Base-by-base conservation (phyloP, 2,797 vertebrate genomes). In the Chiropotes sagulatus region DNA sequence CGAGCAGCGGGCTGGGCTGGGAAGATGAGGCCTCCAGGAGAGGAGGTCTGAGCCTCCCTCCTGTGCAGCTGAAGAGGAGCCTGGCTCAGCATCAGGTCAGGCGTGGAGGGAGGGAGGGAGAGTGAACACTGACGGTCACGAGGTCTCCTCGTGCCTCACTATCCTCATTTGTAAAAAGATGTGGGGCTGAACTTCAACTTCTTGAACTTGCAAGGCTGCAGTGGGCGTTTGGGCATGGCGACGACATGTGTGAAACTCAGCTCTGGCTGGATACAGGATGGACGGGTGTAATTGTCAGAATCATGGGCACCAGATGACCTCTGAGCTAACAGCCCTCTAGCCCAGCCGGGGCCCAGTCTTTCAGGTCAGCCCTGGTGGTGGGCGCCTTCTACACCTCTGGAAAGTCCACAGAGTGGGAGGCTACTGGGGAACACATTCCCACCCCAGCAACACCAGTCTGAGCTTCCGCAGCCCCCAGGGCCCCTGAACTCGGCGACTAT, bases 371-470 rank as follows among this genome's bases (percentile, higher is more conserved):
- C 6, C 0, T 48, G 50, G 36, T 20, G 8, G 10, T n/a, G 17
- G 54, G 15, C n/a, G 3, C 33, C 75, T 64, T 52, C 24, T 30
- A 0, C n/a, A 10, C 14, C 1, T 19, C 17, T 41, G 20, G 24
- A 79, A 76, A 79, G n/a, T n/a, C 28, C 33, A 36, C 5, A 15
- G 73, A 20, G 9, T 3, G 24, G 26, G 50, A 88, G 13, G 33
- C 3, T 28, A 14, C 13, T 14, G 22, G 20, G 2, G 36, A 46
- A 33, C 8, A 8, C 1, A 0, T 58, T 50, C n/a, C 7, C 41
- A 39, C 39, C 15, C 30, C 22, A 26, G 46, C 24, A 52, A 36
- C n/a, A 30, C 30, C 72, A 2, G 30, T 19, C 58, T 78, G 50
- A 84, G 50, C 19, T 5, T 15, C 4, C 30, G 5, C 7, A 3